Evolutionary conservation across 2,888 invertebrate genomes (phyloP), one percentile per base, ranked within the genome.

Genomic region (Melanostoma scalare): DNA sequence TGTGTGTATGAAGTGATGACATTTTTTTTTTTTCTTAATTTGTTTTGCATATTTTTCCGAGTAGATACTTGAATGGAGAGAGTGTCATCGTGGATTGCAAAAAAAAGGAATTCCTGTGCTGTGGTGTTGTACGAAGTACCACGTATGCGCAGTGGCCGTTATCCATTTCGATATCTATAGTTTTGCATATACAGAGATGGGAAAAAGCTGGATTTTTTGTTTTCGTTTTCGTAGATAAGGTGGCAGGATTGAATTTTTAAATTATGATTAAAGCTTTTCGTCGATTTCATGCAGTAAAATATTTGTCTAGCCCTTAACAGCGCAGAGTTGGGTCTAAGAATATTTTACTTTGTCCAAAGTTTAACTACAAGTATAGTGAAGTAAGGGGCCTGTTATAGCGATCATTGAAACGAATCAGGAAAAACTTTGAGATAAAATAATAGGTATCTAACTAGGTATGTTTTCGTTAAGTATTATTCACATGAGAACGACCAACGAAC

Each of bases 141-240:
- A 73, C 65, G 53, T 60, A 40, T 78, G 78, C 72, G 72, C 72
- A 72, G 77, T 77, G 10, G 46, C 20, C 8, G 6, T 3, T 42
- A 42, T 42, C 6, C 42, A 8, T 6, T 8, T 46, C 10, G 3
- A 46, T 46, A 46, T 20, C 10, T 46, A 3, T 46, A 10, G 10
- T 3, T 3, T 10, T 55, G 9, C 4, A 4, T 40, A 31, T 33
- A 56, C 8, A 3, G 4, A 20, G 38, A 38, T 38, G 38, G 9
- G 20, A 58, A 42, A 35, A n/a, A 10, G 5, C 8, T 0, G 10
- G 10, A 6, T 55, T 30, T 58, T 8, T n/a, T 46, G n/a, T 46
- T 46, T 46, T 46, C 6, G 10, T 10, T 10, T 46, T 20, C 20
- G 20, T 20, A 20, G 20, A 20, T 20, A 20, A 20, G 10, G 44